These are phyloP conservation scores for Eristalinus aeneus DNA, from an alignment of 2,888 invertebrate species.

Conservation along the genomic window DNA sequence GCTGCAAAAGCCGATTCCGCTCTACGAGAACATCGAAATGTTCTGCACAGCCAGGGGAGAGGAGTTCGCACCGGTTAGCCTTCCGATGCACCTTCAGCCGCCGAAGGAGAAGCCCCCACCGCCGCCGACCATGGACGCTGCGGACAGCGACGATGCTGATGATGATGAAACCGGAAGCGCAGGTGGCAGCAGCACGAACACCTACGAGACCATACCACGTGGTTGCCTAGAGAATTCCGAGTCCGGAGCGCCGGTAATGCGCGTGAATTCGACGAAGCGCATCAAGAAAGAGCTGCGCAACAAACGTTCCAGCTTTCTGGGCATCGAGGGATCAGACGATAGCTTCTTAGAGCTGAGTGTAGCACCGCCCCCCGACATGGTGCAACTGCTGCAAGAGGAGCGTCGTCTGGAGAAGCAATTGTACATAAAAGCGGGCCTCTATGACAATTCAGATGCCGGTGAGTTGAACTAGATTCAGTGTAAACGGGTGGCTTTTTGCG, in stretches of 20 bases:
- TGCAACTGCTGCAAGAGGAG: conserved; percentile 89
- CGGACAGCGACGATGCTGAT: conserved; percentile 77
- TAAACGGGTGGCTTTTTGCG: neutral
- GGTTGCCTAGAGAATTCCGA: conserved; percentile 58
- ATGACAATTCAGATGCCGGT: conserved; percentile 85
- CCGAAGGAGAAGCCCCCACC: conserved; percentile 94
- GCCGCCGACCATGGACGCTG: conserved; percentile 85
- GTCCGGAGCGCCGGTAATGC: conserved; percentile 83
- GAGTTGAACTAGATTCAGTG: conserved; percentile 70
- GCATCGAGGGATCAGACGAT: conserved; percentile 89
- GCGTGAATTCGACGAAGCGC: conserved; percentile 90
- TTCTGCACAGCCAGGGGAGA: conserved; percentile 81
- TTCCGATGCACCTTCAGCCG: conserved; percentile 83
- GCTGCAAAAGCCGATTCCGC: conserved; percentile 81
- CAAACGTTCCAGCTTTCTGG: conserved; percentile 92
- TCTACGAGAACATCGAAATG: conserved; percentile 85
- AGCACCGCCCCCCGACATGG: conserved; percentile 90
- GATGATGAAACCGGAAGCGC: conserved; percentile 73
- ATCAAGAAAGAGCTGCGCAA: conserved; percentile 92
- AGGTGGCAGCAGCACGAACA: conserved; percentile 76
- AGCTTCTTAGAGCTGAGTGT: conserved; percentile 86
- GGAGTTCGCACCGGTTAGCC: conserved; percentile 81
- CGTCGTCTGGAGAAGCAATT: conserved; percentile 88
- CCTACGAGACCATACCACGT: conserved; percentile 78
- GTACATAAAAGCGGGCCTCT: conserved; percentile 87